Percentiles rank a stretch among this genome's conserved stretches.
phyloP scores from a whole-genome alignment of 92 coral and sea anemone genomes.

The Phymanthus crucifer region DNA sequence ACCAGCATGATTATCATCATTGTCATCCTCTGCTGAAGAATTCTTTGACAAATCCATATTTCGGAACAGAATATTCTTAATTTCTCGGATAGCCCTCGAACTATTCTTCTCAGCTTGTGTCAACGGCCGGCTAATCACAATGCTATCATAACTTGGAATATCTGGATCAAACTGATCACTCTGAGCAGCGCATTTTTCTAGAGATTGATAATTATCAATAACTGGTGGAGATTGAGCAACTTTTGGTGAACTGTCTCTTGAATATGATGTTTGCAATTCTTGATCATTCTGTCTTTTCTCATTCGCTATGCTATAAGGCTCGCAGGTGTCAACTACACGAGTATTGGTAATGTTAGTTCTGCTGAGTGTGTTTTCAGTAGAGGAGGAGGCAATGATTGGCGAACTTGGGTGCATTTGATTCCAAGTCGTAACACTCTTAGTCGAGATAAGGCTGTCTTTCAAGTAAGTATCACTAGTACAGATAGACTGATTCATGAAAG shows the following conservation, averaged over 20 bases:
- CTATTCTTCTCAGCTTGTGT: conserved; percentile 60
- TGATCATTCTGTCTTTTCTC: neutral
- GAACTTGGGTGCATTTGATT: conserved; percentile 1
- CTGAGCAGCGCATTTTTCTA: neutral
- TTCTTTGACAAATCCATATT: conserved; percentile 26
- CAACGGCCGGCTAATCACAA: neutral
- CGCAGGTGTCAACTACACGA: neutral
- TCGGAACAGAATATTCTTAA: conserved; percentile 56
- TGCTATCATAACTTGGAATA: neutral
- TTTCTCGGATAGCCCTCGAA: conserved; percentile 49
- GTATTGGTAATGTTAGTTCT: neutral
- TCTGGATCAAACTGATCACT: neutral
- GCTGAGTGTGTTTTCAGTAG: neutral
- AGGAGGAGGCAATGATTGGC: neutral
- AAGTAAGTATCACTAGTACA: neutral
- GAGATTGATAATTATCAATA: neutral
- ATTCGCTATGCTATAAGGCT: neutral
- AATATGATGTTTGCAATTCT: neutral
- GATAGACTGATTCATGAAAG: neutral
- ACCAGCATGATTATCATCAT: neutral
- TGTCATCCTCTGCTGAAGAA: neutral
- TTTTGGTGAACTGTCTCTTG: neutral
- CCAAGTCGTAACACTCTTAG: conserved; percentile 3
- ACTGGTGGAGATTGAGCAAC: neutral
- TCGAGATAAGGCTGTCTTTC: neutral